These are phyloP conservation scores for Platycheirus rosarum DNA, from an alignment of 2,888 invertebrate genomes.

Conservation along the genomic window DNA sequence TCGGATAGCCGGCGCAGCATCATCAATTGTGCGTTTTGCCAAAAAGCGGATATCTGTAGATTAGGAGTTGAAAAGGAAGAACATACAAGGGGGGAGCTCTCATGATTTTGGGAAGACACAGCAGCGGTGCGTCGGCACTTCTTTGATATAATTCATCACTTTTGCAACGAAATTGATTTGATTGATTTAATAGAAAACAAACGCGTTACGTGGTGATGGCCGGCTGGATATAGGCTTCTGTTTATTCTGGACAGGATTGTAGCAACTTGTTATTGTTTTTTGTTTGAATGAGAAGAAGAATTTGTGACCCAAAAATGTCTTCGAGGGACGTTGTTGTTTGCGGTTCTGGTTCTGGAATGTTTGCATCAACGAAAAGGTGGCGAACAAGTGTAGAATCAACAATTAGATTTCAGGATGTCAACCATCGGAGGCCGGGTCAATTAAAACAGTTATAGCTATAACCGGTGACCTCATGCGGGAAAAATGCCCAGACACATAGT, in stretches of 20 bases:
- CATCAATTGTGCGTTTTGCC: conserved; percentile 33
- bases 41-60: conserved; percentile 38
- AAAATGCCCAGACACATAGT: conserved; percentile 47
- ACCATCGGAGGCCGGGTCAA: conserved; percentile 52
- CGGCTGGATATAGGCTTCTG: conserved; percentile 67
- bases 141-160: conserved; percentile 75
- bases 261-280: neutral
- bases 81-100: conserved; percentile 6
- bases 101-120: conserved; percentile 50
- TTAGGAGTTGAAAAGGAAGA: no score
- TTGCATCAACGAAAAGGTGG: conserved; percentile 47
- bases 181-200: conserved; percentile 74
- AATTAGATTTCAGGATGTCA: conserved; percentile 67
- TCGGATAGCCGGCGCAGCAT: no score
- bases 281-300: conserved; percentile 42
- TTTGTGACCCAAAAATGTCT: conserved; percentile 66
- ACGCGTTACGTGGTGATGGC: conserved; percentile 73
- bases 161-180: conserved; percentile 74
- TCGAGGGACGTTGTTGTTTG: neutral
- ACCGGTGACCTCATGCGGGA: conserved; percentile 58
- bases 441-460: conserved; percentile 71
- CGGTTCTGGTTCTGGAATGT: conserved; percentile 41
- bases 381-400: conserved; percentile 72
- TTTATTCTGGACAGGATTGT: conserved; percentile 22
- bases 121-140: conserved; percentile 43